Percentiles rank a stretch among this genome's conserved stretches.
phyloP scores from a whole-genome alignment of 2,888 invertebrate species.

The Ophonus ardosiacus region DNA sequence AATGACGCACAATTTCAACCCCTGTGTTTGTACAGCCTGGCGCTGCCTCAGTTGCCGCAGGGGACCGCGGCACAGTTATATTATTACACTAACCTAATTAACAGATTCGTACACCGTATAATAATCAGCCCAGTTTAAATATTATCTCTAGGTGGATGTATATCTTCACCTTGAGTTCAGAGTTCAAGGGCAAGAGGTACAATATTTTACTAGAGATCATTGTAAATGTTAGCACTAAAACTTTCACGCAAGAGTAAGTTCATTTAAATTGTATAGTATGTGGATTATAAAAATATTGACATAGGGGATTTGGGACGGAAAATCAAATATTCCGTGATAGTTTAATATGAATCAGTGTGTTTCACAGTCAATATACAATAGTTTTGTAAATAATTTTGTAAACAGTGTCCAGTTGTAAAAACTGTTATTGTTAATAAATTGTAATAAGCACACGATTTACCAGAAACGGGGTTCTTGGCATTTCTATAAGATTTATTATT shows the following conservation, averaged over 20 bases:
- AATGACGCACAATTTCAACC: neutral
- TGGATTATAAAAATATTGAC: neutral
- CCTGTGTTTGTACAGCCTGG: neutral
- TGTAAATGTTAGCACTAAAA: neutral
- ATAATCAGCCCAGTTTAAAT: slow-evolving; percentile 35
- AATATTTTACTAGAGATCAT: neutral
- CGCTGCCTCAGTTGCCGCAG: neutral
- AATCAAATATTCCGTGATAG: too few relatives aligned
- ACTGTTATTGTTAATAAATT: too few relatives aligned
- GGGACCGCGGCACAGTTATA: neutral
- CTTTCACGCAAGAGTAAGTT: neutral
- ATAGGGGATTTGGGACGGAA: neutral
- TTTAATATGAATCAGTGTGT: too few relatives aligned
- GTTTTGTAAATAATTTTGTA: too few relatives aligned
- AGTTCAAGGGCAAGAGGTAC: slow-evolving; percentile 16
- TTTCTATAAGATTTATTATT: too few relatives aligned
- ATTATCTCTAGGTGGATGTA: slow-evolving; percentile 21
- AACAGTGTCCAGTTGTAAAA: too few relatives aligned
- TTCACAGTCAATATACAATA: too few relatives aligned
- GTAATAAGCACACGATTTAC: too few relatives aligned
- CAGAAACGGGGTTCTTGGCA: too few relatives aligned
- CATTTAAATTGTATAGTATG: neutral
- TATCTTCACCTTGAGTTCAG: slow-evolving; percentile 25
- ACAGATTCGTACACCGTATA: slow-evolving; percentile 32
- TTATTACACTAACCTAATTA: slow-evolving; percentile 37